phyloP scores from a whole-genome alignment of 2,888 invertebrate genomes.

The Patella caerulea region DNA sequence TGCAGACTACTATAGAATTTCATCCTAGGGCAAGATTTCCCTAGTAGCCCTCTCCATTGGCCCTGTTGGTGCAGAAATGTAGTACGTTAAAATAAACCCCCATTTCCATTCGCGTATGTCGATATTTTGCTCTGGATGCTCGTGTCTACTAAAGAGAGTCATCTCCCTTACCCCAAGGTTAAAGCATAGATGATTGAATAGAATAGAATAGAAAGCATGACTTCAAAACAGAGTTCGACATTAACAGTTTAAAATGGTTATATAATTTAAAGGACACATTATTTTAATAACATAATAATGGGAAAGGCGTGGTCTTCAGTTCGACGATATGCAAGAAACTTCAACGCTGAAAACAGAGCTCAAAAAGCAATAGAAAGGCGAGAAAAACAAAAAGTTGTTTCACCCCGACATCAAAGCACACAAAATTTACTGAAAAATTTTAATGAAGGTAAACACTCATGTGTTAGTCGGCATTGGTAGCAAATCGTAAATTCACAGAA shows the following conservation, averaged over 20 bases:
- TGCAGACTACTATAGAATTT: no score
- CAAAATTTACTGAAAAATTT: constrained; percentile 31
- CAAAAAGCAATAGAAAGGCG: constrained; percentile 46
- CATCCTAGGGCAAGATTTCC: no score
- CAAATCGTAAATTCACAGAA: not conserved
- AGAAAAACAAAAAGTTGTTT: constrained; percentile 31
- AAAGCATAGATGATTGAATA: not conserved
- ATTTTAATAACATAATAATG: constrained; percentile 4
- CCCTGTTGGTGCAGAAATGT: no score
- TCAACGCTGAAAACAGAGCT: constrained; percentile 56
- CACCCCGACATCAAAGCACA: constrained; percentile 41
- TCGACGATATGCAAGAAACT: constrained; percentile 44
- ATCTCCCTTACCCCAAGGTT: constrained; percentile 3
- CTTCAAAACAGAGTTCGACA: no score
- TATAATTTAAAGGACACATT: not conserved
- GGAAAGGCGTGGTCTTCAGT: constrained; percentile 25
- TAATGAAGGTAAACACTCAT: constrained; percentile 32
- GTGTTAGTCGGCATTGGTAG: not conserved
- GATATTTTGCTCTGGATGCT: not conserved
- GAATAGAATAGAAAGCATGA: no score
- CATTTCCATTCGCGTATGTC: no score
- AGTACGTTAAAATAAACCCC: no score
- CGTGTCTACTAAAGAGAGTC: not conserved
- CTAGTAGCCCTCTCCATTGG: no score
- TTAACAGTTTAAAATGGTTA: no score